Conservation (phyloP, 1,140 invertebrate genomes). For the Wasmannia auropunctata region DNA sequence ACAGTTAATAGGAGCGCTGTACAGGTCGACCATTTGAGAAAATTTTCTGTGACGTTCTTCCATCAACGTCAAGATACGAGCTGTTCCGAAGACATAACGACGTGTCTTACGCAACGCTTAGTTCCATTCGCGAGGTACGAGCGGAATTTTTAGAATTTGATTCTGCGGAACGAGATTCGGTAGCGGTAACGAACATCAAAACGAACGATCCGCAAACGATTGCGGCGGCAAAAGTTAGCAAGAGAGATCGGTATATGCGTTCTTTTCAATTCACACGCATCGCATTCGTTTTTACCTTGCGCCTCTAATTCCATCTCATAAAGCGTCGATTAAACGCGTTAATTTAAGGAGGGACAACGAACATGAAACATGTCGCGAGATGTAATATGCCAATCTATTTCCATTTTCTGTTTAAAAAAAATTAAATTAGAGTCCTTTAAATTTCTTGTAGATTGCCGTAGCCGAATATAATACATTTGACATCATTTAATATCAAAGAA, state of each 20-base stretch:
- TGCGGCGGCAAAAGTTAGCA: background rate
- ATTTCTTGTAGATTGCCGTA: background rate
- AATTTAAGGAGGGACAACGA: background rate
- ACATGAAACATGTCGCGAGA: background rate
- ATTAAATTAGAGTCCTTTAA: background rate
- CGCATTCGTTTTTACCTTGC: conserved; percentile 51
- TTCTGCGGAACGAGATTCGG: conserved; percentile 34
- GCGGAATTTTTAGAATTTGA: conserved; percentile 35
- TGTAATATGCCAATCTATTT: background rate
- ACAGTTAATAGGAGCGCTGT: conserved; percentile 65
- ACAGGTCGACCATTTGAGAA: conserved; percentile 62
- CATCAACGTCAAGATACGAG: conserved; percentile 22
- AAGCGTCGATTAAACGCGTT: conserved; percentile 13
- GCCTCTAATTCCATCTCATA: conserved; percentile 68
- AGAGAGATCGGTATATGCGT: conserved; percentile 64
- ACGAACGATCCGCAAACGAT: conserved; percentile 24
- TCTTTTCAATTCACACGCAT: conserved; percentile 55
- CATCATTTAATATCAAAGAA: background rate
- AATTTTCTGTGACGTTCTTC: conserved; percentile 38
- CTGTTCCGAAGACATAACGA: background rate
- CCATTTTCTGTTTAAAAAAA: background rate
- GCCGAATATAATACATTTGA: background rate
- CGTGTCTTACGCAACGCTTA: conserved; percentile 17
- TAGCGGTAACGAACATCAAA: background rate
- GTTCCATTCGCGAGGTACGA: conserved; percentile 17